Percentiles rank a stretch among this genome's conserved stretches.
These are phyloP conservation scores for Tychaedon coryphoeus DNA, from an alignment of 2,113 vertebrate species.

Conservation along the genomic window DNA sequence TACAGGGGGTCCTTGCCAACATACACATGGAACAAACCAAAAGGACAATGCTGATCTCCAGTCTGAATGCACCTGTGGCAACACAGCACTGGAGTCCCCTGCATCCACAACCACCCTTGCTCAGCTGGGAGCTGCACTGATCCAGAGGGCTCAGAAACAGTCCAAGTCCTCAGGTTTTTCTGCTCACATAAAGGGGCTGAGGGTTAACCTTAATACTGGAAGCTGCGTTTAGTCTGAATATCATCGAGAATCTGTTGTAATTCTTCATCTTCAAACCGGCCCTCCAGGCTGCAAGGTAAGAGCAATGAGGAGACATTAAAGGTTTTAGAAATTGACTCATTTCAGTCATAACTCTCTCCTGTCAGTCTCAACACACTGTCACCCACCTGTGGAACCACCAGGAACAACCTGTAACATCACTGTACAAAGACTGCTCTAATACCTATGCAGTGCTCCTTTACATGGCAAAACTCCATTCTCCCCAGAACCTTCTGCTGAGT, in stretches of 20 bases:
- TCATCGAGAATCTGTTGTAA: slow-evolving; percentile 97
- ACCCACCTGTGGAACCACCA: not conserved
- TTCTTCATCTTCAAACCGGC: slow-evolving; percentile 95
- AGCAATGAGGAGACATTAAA: not conserved
- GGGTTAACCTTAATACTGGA: slow-evolving; percentile 82
- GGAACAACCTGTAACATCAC: not conserved
- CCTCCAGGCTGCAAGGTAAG: slow-evolving; percentile 83
- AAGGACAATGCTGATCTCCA: not conserved
- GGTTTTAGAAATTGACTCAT: not conserved
- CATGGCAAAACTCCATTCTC: not conserved
- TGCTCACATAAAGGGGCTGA: not conserved
- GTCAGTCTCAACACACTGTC: not conserved
- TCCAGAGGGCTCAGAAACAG: not conserved
- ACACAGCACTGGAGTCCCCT: not conserved
- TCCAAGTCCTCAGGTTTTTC: not conserved
- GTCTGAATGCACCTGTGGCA: not conserved
- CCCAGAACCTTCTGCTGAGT: not conserved
- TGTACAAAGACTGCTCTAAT: not conserved
- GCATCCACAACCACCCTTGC: not conserved
- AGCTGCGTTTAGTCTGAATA: slow-evolving; percentile 97
- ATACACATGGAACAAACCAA: not conserved
- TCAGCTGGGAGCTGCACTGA: not conserved
- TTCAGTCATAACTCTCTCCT: not conserved
- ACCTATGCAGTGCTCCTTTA: not conserved
- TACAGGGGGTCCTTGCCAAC: not conserved